Evolutionary conservation across 1,140 invertebrate genomes (phyloP).

Genomic region (Cherax quadricarinatus): DNA sequence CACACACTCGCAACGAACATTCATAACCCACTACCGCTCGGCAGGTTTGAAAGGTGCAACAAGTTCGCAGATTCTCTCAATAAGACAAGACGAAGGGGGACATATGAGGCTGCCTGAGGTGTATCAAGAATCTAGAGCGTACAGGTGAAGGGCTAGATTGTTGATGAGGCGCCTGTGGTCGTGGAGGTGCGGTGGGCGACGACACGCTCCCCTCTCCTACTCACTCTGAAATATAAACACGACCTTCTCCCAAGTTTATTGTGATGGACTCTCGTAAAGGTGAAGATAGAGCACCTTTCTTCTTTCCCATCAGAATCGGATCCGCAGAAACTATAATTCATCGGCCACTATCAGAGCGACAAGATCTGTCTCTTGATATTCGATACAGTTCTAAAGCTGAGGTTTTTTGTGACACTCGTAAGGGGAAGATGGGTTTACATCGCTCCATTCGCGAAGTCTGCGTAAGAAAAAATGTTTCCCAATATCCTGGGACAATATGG

Average conservation of each 20-base stretch:
- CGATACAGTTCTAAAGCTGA: neutral
- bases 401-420: too few relatives aligned
- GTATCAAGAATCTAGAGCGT: neutral
- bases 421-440: too few relatives aligned
- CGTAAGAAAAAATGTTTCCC: too few relatives aligned
- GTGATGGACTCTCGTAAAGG: constrained; percentile 16
- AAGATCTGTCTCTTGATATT: neutral
- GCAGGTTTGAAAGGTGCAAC: neutral
- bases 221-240: neutral
- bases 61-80: neutral
- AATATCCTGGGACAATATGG: too few relatives aligned
- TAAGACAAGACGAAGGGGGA: neutral
- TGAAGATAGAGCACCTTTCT: neutral
- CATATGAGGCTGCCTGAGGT: neutral
- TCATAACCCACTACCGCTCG: too few relatives aligned
- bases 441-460: too few relatives aligned
- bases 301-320: neutral
- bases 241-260: constrained; percentile 11
- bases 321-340: constrained; percentile 4
- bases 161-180: constrained; percentile 6
- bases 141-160: neutral
- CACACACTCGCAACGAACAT: too few relatives aligned
- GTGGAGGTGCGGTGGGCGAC: neutral
- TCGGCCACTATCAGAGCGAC: neutral
- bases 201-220: neutral